phyloP scores from a whole-genome alignment of 1,140 invertebrate genomes.

The Campoletis sonorensis region DNA sequence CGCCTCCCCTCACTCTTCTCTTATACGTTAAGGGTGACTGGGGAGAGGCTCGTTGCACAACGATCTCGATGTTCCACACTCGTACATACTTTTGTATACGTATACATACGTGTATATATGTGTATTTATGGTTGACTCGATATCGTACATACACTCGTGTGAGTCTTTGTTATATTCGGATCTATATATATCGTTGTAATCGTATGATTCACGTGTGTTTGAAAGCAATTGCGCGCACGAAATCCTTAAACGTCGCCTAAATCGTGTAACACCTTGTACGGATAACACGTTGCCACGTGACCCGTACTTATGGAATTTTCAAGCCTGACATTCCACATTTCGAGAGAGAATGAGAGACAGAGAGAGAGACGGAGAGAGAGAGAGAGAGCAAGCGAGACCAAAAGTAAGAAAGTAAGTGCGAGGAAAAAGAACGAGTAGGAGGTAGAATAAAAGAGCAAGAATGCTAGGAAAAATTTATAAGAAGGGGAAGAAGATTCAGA shows the following conservation, averaged over 20 bases:
- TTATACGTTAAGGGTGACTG: too few species aligned
- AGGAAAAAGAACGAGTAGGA: too few species aligned
- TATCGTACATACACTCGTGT: neutral
- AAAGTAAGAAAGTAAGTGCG: too few species aligned
- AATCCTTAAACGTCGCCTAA: conserved; percentile 45
- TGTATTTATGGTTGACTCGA: neutral
- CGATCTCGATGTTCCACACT: neutral
- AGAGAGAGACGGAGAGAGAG: neutral
- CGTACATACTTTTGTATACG: neutral
- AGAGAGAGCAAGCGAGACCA: too few species aligned
- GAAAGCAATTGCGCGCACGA: conserved; percentile 34
- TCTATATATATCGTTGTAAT: neutral
- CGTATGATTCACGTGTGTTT: conserved; percentile 24
- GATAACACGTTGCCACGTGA: conserved; percentile 24
- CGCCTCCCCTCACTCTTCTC: neutral
- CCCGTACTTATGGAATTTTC: conserved; percentile 31
- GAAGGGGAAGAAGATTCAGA: too few species aligned
- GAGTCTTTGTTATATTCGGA: neutral
- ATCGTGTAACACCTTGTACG: conserved; percentile 44
- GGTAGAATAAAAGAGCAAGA: too few species aligned
- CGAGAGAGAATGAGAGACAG: neutral
- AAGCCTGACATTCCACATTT: neutral
- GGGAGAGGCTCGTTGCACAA: conserved; percentile 13
- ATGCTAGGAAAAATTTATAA: too few species aligned
- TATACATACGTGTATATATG: neutral